Evolutionary conservation across 2,113 vertebrate species (phyloP).

Genomic region (Aramus guarauna): DNA sequence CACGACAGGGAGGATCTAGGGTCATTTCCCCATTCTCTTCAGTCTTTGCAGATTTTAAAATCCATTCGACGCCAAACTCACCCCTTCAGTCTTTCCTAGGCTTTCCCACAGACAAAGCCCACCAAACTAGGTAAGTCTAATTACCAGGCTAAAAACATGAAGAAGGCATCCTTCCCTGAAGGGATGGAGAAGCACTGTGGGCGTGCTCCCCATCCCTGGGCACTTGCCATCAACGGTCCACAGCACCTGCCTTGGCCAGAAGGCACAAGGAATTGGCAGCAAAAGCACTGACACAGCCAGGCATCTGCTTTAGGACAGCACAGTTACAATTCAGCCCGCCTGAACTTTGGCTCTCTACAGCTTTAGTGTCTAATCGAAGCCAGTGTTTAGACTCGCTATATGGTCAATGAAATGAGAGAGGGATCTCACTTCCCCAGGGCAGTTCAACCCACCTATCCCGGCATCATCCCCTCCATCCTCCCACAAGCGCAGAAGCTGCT

Average conservation of each 20-base stretch:
- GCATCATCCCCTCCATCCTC: not conserved
- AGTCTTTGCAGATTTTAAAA: too few species aligned
- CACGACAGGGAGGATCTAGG: too few species aligned
- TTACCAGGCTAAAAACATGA: too few species aligned
- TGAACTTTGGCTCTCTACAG: not conserved
- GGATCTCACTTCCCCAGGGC: not conserved
- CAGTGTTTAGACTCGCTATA: not conserved
- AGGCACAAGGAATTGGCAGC: not conserved
- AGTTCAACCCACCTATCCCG: not conserved
- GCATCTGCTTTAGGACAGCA: not conserved
- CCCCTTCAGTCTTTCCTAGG: too few species aligned
- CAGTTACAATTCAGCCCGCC: accelerated
- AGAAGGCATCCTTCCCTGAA: not conserved
- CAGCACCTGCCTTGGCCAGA: not conserved
- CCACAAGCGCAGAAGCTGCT: not conserved
- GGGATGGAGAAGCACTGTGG: not conserved
- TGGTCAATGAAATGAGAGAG: not conserved
- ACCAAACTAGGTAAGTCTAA: too few species aligned
- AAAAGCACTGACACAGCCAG: not conserved
- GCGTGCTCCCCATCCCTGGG: not conserved
- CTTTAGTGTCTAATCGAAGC: not conserved
- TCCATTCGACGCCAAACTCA: too few species aligned
- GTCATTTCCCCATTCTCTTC: too few species aligned
- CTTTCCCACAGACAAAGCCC: too few species aligned
- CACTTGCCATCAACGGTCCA: accelerated